These are phyloP conservation scores for Scaptodrosophila lebanonensis DNA, from an alignment of 1,140 invertebrate genomes.

Conservation along the genomic window DNA sequence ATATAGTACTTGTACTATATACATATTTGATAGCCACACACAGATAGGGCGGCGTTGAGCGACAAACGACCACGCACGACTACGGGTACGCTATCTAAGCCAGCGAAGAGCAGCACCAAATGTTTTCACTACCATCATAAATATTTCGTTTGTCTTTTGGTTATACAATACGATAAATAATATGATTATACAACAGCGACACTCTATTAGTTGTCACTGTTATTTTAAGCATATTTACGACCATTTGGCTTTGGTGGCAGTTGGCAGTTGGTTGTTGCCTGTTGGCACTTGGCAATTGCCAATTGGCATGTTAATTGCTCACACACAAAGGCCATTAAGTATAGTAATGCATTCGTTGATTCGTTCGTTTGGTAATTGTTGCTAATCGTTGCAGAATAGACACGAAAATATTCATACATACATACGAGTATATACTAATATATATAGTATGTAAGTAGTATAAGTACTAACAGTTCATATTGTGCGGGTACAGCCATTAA, in stretches of 20 bases:
- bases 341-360: conserved; percentile 46
- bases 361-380: conserved; percentile 57
- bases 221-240: conserved; percentile 56
- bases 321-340: conserved; percentile 48
- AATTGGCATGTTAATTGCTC: conserved; percentile 63
- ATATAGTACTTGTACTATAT: conserved; percentile 3
- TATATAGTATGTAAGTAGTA: background rate
- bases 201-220: conserved; percentile 38
- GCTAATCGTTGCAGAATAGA: conserved; percentile 66
- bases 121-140: conserved; percentile 29
- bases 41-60: conserved; percentile 36
- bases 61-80: conserved; percentile 47
- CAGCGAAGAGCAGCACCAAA: background rate
- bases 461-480: too few relatives aligned
- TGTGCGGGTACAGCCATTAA: conserved; percentile 27
- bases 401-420: conserved; percentile 37
- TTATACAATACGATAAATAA: conserved; percentile 61
- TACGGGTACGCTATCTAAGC: background rate
- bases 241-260: conserved; percentile 8
- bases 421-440: conserved; percentile 14
- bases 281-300: conserved; percentile 54
- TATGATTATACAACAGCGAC: conserved; percentile 9
- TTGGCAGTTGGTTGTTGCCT: conserved; percentile 29
- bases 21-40: conserved; percentile 13
- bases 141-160: conserved; percentile 49